Conservation (phyloP, 2,113 vertebrate genomes). For the Corythaeola cristata region DNA sequence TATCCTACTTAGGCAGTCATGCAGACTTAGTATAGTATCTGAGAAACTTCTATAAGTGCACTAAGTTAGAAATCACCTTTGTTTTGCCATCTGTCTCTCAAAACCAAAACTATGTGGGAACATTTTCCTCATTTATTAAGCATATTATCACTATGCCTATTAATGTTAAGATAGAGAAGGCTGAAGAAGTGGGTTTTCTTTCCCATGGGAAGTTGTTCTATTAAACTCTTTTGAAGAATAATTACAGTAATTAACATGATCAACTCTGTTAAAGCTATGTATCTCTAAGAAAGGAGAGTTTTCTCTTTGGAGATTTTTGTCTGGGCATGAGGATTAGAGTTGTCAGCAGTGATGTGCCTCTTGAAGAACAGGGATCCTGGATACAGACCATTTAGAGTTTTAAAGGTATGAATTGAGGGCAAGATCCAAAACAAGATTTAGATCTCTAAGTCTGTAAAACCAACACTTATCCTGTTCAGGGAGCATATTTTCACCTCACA, state of each 20-base stretch:
- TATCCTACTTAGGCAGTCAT: background rate
- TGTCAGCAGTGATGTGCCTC: background rate
- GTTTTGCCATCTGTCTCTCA: background rate
- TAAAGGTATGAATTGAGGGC: constrained; percentile 1
- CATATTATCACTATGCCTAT: background rate
- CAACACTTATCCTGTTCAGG: background rate
- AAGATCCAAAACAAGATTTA: constrained; percentile 37
- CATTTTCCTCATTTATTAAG: background rate
- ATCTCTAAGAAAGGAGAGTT: background rate
- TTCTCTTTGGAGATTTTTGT: constrained; percentile 13
- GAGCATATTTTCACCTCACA: background rate
- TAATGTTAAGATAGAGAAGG: background rate
- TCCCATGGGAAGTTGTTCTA: background rate
- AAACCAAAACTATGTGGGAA: background rate
- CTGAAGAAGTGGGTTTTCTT: background rate
- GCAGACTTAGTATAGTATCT: background rate
- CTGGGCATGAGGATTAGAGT: constrained; percentile 13
- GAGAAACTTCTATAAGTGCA: background rate
- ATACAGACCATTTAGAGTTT: background rate
- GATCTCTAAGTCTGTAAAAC: background rate
- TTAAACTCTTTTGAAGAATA: constrained; percentile 7
- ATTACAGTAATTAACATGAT: background rate
- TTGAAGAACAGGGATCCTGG: background rate
- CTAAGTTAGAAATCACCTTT: background rate
- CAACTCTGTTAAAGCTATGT: background rate